Conservation (phyloP, 2,888 invertebrate species). For the Phaonia tiefii region DNA sequence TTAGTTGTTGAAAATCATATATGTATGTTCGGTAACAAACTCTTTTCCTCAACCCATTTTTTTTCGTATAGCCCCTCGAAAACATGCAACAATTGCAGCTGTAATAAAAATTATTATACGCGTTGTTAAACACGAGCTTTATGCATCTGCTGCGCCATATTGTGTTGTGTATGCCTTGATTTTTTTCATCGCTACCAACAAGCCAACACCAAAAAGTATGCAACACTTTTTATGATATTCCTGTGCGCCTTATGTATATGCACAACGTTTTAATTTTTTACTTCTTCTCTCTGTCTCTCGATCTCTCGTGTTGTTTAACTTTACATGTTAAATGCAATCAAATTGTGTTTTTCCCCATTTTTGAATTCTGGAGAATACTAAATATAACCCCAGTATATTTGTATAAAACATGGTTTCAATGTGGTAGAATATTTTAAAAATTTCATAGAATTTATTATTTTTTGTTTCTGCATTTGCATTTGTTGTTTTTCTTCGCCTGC, state of each 20-base stretch:
- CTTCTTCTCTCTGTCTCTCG: no score
- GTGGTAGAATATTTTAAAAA: conserved; percentile 49
- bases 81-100: conserved; percentile 66
- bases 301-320: conserved; percentile 35
- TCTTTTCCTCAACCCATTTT: not conserved
- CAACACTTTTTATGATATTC: conserved; percentile 39
- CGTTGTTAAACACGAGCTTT: conserved; percentile 64
- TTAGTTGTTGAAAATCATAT: not conserved
- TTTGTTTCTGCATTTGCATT: no score
- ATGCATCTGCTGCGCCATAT: conserved; percentile 27
- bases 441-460: conserved; percentile 60
- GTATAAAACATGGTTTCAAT: conserved; percentile 22
- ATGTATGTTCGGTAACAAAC: not conserved
- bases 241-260: conserved; percentile 33
- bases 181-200: conserved; percentile 18
- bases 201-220: conserved; percentile 60
- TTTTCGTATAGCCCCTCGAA: not conserved
- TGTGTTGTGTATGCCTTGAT: not conserved
- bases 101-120: conserved; percentile 66
- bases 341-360: conserved; percentile 39
- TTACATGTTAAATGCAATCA: conserved; percentile 62
- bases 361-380: not conserved
- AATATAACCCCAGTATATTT: not conserved
- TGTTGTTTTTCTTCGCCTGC: conserved; percentile 21
- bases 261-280: conserved; percentile 57